These are phyloP conservation scores for Typhlichthys subterraneus DNA, from an alignment of 2,797 vertebrate species.

Conservation along the genomic window DNA sequence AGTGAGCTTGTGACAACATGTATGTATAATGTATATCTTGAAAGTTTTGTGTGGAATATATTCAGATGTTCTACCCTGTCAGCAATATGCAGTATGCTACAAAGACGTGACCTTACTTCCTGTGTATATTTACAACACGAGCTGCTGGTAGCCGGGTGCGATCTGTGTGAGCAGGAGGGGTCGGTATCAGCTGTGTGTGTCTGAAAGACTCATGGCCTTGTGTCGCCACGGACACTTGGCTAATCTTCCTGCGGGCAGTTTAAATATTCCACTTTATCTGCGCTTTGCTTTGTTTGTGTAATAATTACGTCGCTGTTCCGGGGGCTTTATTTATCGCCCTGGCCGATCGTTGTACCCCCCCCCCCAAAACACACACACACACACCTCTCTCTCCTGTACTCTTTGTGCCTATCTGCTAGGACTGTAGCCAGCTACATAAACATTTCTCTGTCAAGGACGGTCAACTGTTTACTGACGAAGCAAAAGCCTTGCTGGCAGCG, in stretches of 20 bases:
- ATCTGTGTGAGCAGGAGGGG: slow-evolving; percentile 41
- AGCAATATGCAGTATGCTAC: slow-evolving; percentile 37
- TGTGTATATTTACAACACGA: slow-evolving; percentile 21
- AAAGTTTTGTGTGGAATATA: slow-evolving; percentile 10
- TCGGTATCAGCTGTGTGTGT: slow-evolving; percentile 50
- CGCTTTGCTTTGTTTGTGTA: slow-evolving; percentile 45
- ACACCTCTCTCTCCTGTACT: slow-evolving; percentile 54
- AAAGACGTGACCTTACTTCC: slow-evolving; percentile 59
- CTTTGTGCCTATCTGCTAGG: slow-evolving; percentile 66
- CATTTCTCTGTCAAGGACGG: slow-evolving; percentile 84
- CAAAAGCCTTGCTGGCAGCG: slow-evolving; percentile 80
- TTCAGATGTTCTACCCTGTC: slow-evolving; percentile 49
- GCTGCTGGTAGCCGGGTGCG: slow-evolving; percentile 20
- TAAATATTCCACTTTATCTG: slow-evolving; percentile 48
- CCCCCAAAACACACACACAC: too few species aligned
- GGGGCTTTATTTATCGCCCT: slow-evolving; percentile 63
- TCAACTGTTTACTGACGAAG: slow-evolving; percentile 84
- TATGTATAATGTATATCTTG: background rate
- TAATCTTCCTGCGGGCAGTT: slow-evolving; percentile 45
- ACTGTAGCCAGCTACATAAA: slow-evolving; percentile 79
- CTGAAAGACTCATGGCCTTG: slow-evolving; percentile 35
- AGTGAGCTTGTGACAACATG: too few species aligned
- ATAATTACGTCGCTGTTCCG: slow-evolving; percentile 60
- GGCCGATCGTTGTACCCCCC: background rate
- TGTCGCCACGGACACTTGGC: slow-evolving; percentile 40